Evolutionary conservation across 2,888 invertebrate genomes (phyloP), one percentile per base, ranked within the genome.

Genomic region (Acanthopleura granulata): DNA sequence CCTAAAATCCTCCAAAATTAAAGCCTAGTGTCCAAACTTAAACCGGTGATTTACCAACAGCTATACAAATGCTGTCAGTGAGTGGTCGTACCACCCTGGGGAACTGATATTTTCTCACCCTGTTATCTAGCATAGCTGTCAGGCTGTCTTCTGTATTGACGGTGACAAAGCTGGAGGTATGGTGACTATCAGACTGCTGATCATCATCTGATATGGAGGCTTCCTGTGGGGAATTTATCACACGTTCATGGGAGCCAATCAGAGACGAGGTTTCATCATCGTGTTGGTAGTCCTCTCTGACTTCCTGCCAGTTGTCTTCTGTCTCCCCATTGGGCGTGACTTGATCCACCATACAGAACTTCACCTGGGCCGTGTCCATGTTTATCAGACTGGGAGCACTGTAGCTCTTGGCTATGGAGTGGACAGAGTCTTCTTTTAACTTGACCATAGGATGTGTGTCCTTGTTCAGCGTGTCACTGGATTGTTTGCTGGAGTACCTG

Each of bases 131-230:
- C 11, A 82, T 88, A n/a, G 85, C 87, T 11, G 86, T 85, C 29
- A 89, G 79, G 75, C 88, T 89, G 76, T 89, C 88, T 30, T 87
- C 86, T 1, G 88, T 87, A 75, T 85, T 86, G 74, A 88, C 88
- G 9, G 88, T 89, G 72, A 87, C 81, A 75, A 86, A 87, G 75
- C 88, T 88, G 9, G 88, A 88, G 0, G 87, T 84, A 66, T 85
- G 85, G 40, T 86, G 82, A 78, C 87, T 88, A 50, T 85, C 86
- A 0, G 83, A 79, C 62, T 81, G 80, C 12, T 62, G 76, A 29
- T 62, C 76, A 72, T 71, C 74, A n/a, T 77, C 74, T 40, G 29
- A 62, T 15, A 15, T 50, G 16, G 29, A 30, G 18, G 11, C 30
- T n/a, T n/a, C 76, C 49, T 40, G 74, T 40, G 72, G 49, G 18